Base-by-base conservation (phyloP, 2,888 invertebrate genomes). In the Idaea straminata region DNA sequence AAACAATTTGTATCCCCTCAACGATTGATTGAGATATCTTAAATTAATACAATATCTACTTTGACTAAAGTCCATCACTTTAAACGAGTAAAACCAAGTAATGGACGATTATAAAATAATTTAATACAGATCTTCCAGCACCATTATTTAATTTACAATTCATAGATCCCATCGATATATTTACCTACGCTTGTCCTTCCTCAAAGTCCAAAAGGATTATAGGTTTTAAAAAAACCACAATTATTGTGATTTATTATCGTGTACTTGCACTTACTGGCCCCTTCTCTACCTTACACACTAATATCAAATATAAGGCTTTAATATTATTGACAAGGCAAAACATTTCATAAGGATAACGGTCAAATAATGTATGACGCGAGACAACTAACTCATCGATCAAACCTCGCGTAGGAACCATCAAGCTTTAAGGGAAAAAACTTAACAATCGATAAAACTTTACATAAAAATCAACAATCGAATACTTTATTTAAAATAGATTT, bases 81-180 rank as follows among this genome's bases (percentile, higher is more conserved):
- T 61, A 70, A 72, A 70, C 73, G 63, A 75, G 70, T 71, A 66
- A 75, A 75, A 66, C 25, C 72, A 74, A 78, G 74, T 80, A 77
- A 76, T 74, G 73, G 72, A 67, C 69, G 72, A 73, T 74, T 81
- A 81, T 81, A 84, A 80, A 82, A 80, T 83, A 85, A 82, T 77
- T 78, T 77, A 79, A 82, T 77, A 87, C 90, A 91, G 91, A 91
- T 91, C 91, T 89, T 86, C 86, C 88, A 91, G 91, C 91, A 91
- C 91, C 91, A 89, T 81, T 79, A 77, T 80, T 75, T 76, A 79
- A 76, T 81, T 78, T 79, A 79, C 75, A 81, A 69, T 75, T 76
- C 74, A 80, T 82, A 77, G 72, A 74, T 67, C 72, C 65, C 71
- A 25, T 70, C 74, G 77, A 77, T 75, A 76, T 79, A 75, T 73